Evolutionary conservation across 92 coral and sea anemone species (phyloP).

Genomic region (Scolanthus callimorphus): DNA sequence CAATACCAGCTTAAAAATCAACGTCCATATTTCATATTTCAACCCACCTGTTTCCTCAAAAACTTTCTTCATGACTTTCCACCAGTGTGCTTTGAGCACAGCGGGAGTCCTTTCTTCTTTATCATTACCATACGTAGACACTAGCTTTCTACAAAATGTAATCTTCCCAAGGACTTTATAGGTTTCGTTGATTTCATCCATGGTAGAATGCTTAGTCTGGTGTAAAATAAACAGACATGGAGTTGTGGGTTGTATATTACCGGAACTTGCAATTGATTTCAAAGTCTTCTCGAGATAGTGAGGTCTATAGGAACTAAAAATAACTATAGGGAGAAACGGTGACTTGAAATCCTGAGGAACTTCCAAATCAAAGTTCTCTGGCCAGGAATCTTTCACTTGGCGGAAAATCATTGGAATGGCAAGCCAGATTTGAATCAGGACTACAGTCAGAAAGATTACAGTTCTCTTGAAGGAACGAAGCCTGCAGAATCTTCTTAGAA

Average conservation of each 20-base stretch:
- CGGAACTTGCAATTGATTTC: constrained; percentile 77
- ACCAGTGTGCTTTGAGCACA: constrained; percentile 85
- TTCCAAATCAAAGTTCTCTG: constrained; percentile 47
- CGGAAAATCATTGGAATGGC: constrained; percentile 75
- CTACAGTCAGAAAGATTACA: constrained; percentile 56
- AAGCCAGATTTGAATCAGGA: constrained; percentile 70
- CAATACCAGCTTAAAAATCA: too few relatives aligned
- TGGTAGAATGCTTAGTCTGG: constrained; percentile 65
- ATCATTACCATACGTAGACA: constrained; percentile 91
- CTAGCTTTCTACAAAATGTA: constrained; percentile 85
- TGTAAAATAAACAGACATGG: constrained; percentile 88
- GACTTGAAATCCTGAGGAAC: constrained; percentile 50
- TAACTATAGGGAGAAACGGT: constrained; percentile 74
- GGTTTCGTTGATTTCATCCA: constrained; percentile 83
- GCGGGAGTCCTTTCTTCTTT: constrained; percentile 70
- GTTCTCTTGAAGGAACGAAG: constrained; percentile 70
- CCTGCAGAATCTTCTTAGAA: constrained; percentile 56
- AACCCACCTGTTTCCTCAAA: constrained; percentile 88
- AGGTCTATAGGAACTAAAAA: constrained; percentile 90
- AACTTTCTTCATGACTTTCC: constrained; percentile 83
- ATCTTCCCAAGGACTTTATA: constrained; percentile 75
- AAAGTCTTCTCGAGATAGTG: constrained; percentile 79
- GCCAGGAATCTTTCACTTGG: constrained; percentile 61
- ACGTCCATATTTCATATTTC: too few relatives aligned
- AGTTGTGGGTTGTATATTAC: constrained; percentile 71